These are phyloP conservation scores for Archips xylosteana DNA, from an alignment of 2,888 invertebrate species.

Conservation along the genomic window DNA sequence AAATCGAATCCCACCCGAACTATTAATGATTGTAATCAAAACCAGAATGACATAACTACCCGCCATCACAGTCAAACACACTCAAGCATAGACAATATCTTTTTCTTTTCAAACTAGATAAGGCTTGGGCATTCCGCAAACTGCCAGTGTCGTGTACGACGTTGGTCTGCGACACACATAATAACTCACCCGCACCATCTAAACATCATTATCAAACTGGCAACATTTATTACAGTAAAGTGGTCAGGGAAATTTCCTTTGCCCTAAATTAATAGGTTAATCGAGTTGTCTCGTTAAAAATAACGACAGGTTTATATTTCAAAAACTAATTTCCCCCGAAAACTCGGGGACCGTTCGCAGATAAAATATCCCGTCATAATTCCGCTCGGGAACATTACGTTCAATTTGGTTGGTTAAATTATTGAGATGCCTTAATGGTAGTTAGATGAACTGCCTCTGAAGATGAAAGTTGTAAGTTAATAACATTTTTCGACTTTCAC, in stretches of 20 bases:
- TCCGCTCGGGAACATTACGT: neutral
- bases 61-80: no score
- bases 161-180: no score
- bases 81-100: no score
- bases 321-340: conserved; percentile 36
- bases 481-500: no score
- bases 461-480: no score
- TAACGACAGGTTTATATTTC: conserved; percentile 40
- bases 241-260: conserved; percentile 24
- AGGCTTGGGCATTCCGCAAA: no score
- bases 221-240: conserved; percentile 29
- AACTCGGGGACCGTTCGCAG: conserved; percentile 2
- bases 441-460: neutral
- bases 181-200: no score
- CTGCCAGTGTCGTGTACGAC: no score
- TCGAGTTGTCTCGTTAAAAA: conserved; percentile 38
- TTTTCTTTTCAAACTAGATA: no score
- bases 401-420: neutral
- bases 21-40: no score
- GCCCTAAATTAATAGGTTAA: conserved; percentile 39
- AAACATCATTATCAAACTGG: neutral
- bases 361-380: conserved; percentile 13
- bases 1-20: no score
- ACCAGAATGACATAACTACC: no score
- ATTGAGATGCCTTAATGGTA: neutral